phyloP scores from a whole-genome alignment of 2,888 invertebrate genomes.

The Sympetrum striolatum region DNA sequence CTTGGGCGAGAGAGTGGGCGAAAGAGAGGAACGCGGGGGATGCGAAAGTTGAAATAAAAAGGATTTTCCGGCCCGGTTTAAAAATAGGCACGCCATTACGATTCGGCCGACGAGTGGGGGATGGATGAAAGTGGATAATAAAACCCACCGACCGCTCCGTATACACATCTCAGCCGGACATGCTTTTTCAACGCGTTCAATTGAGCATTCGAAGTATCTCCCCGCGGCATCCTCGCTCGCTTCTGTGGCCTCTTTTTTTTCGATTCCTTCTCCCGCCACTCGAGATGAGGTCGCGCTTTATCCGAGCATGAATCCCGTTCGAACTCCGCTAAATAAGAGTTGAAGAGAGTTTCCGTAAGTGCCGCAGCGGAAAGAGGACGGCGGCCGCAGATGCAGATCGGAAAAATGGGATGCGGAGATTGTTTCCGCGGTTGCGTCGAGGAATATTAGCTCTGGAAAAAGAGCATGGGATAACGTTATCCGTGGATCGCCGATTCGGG shows the following conservation, averaged over 20 bases:
- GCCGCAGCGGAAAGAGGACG: neutral
- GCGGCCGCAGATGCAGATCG: neutral
- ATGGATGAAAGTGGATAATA: conserved; percentile 17
- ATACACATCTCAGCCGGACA: neutral
- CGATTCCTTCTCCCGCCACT: neutral
- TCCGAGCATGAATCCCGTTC: neutral
- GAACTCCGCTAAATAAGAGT: neutral
- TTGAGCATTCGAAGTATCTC: conserved; percentile 10
- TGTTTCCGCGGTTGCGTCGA: neutral
- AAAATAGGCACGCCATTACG: neutral
- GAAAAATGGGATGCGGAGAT: neutral
- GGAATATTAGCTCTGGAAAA: neutral
- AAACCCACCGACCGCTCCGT: neutral
- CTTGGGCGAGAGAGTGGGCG: neutral
- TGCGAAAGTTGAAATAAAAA: neutral
- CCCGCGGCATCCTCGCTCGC: neutral
- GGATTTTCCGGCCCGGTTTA: neutral
- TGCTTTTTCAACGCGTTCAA: conserved; percentile 1
- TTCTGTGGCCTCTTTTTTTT: neutral
- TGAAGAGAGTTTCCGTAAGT: neutral
- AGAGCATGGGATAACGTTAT: neutral
- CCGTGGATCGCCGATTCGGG: neutral
- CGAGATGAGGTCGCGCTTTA: neutral
- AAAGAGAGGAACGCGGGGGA: neutral
- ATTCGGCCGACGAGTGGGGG: neutral